Evolutionary conservation across 2,888 invertebrate species (phyloP).

Genomic region (Drosophila mimetica): DNA sequence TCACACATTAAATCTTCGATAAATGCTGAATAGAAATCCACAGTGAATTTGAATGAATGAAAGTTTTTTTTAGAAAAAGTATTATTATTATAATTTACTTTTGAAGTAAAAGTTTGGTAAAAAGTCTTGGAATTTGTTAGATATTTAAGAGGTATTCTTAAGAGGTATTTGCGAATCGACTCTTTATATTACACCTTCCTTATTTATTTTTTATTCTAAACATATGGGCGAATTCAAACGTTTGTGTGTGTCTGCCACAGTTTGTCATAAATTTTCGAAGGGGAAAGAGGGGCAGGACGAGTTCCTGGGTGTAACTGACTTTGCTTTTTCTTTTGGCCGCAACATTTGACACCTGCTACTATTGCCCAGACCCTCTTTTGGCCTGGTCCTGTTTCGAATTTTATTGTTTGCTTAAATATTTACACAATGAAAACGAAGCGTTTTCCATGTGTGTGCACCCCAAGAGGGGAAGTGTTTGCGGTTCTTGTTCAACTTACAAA

Average conservation of each 20-base stretch:
- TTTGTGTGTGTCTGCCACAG: conserved; percentile 38
- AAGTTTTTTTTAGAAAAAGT: no score
- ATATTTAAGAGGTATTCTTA: no score
- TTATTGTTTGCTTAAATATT: conserved; percentile 77
- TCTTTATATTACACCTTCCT: not conserved
- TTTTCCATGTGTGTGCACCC: conserved; percentile 39
- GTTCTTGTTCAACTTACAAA: conserved; percentile 23
- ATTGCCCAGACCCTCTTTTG: conserved; percentile 21
- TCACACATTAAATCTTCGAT: no score
- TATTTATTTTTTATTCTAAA: conserved; percentile 52
- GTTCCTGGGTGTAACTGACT: conserved; percentile 51
- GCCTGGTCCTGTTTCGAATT: conserved; percentile 45
- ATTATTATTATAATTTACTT: no score
- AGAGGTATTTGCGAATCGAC: not conserved
- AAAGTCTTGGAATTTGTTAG: no score
- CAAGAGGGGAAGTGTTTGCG: conserved; percentile 23
- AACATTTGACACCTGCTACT: conserved; percentile 75
- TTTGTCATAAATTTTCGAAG: conserved; percentile 60
- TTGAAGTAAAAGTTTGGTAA: no score
- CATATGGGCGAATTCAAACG: conserved; percentile 70
- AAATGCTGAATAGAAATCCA: no score
- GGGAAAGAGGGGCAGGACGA: not conserved
- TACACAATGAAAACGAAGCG: conserved; percentile 72
- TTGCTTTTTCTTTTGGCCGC: conserved; percentile 69
- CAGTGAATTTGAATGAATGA: no score